Percentiles rank a stretch among this genome's conserved stretches.
phyloP scores from a whole-genome alignment of 2,888 invertebrate species.

The Bursaphelenchus okinawaensis region DNA sequence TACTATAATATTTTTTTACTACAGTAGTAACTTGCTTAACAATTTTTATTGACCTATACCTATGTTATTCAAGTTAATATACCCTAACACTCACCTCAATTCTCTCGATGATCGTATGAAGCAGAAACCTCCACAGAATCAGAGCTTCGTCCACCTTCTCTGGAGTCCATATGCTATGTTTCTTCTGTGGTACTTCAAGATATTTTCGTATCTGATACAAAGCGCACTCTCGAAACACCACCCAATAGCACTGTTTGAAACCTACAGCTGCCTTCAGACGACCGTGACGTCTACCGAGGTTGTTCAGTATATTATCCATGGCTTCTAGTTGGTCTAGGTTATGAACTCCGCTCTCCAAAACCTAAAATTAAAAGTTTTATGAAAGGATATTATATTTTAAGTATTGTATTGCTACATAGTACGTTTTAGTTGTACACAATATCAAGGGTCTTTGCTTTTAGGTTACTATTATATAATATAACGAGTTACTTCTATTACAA shows the following conservation, averaged over 20 bases:
- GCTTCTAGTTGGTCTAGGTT: slow-evolving; percentile 36
- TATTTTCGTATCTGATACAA: slow-evolving; percentile 38
- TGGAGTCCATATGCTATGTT: slow-evolving; percentile 8
- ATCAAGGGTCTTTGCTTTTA: no score
- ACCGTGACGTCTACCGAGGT: slow-evolving; percentile 47
- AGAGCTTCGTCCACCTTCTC: slow-evolving; percentile 40
- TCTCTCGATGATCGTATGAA: slow-evolving; percentile 43
- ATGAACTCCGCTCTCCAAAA: slow-evolving; percentile 42
- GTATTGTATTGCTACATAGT: no score
- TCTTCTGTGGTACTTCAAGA: slow-evolving; percentile 21
- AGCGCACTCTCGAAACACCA: slow-evolving; percentile 45
- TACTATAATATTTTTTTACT: no score
- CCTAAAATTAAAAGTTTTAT: slow-evolving; percentile 24
- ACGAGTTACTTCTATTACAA: no score
- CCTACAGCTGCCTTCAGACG: slow-evolving; percentile 38
- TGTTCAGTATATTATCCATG: slow-evolving; percentile 44
- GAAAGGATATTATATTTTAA: neutral
- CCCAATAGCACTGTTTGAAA: slow-evolving; percentile 47
- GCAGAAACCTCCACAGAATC: slow-evolving; percentile 41
- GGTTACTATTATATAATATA: no score
- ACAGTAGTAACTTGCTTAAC: no score
- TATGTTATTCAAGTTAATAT: no score
- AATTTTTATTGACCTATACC: no score
- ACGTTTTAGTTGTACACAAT: no score
- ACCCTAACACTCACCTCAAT: slow-evolving; percentile 50